Evolutionary conservation across 1,140 invertebrate genomes (phyloP).

Genomic region (Drosophila nannoptera): DNA sequence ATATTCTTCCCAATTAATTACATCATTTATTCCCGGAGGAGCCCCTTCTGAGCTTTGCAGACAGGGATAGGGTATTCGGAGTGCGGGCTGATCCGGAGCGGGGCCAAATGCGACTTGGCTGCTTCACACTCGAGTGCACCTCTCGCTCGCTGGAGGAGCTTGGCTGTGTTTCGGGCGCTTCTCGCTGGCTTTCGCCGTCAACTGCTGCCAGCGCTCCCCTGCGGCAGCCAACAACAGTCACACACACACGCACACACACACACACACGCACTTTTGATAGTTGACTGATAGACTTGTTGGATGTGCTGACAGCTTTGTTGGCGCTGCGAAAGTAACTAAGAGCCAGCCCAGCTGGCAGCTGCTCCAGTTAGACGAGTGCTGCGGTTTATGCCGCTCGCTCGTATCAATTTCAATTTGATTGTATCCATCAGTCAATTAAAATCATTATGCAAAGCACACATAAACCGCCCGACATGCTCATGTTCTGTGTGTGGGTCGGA

Average conservation of each 20-base stretch:
- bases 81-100: conserved; percentile 9
- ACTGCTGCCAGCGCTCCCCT: conserved; percentile 11
- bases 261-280: conserved; percentile 46
- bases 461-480: conserved; percentile 33
- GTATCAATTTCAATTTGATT: conserved; percentile 48
- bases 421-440: conserved; percentile 52
- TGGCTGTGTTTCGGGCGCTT: neutral
- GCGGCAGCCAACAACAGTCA: conserved; percentile 16
- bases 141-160: conserved; percentile 1
- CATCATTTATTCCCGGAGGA: too few species aligned
- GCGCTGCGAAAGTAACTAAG: conserved; percentile 33
- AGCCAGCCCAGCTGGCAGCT: conserved; percentile 25
- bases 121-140: conserved; percentile 28
- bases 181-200: conserved; percentile 8
- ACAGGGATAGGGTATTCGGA: conserved; percentile 19
- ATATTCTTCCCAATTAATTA: too few species aligned
- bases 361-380: conserved; percentile 6
- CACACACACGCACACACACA: conserved; percentile 22
- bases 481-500: neutral
- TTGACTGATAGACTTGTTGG: conserved; percentile 74
- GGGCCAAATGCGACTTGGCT: conserved; percentile 19
- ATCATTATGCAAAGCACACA: conserved; percentile 44
- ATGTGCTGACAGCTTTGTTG: conserved; percentile 47
- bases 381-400: conserved; percentile 14
- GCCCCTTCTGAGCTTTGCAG: neutral